Conservation (phyloP, 2,888 invertebrate genomes). For the Cheilosia pagana region DNA sequence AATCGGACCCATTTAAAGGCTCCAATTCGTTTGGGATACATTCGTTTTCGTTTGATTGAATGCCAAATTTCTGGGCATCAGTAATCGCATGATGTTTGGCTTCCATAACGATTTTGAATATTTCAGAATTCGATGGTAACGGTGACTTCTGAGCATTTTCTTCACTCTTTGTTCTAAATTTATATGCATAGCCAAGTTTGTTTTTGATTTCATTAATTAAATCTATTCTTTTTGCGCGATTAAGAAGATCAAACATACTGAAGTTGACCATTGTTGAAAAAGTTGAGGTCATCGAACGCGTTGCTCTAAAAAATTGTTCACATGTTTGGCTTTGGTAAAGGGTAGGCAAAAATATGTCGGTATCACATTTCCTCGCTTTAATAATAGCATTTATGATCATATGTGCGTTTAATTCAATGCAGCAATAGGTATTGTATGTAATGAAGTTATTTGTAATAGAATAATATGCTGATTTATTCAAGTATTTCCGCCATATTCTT, state of each 20-base stretch:
- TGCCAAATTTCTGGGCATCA: neutral
- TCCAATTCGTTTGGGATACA: constrained; percentile 6
- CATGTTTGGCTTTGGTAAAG: too few species aligned
- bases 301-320: too few species aligned
- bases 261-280: too few species aligned
- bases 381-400: too few species aligned
- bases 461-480: neutral
- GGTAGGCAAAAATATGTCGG: too few species aligned
- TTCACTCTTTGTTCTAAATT: neutral
- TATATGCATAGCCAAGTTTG: constrained; percentile 2
- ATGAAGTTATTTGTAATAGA: constrained; percentile 10
- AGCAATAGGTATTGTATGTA: neutral
- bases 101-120: neutral
- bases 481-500: constrained; percentile 9
- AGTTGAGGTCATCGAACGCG: too few species aligned
- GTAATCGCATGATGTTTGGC: neutral
- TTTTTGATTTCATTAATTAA: constrained; percentile 3
- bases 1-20: neutral
- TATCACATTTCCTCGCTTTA: too few species aligned
- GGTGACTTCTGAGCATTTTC: neutral
- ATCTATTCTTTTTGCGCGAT: too few species aligned
- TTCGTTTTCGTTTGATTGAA: neutral
- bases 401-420: too few species aligned
- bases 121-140: neutral
- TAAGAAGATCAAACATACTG: too few species aligned